A percentile compares a stretch with the other conserved stretches of the same genome.
Evolutionary conservation across 2,888 invertebrate genomes (phyloP).

Genomic region (Cataglyphis albicans): DNA sequence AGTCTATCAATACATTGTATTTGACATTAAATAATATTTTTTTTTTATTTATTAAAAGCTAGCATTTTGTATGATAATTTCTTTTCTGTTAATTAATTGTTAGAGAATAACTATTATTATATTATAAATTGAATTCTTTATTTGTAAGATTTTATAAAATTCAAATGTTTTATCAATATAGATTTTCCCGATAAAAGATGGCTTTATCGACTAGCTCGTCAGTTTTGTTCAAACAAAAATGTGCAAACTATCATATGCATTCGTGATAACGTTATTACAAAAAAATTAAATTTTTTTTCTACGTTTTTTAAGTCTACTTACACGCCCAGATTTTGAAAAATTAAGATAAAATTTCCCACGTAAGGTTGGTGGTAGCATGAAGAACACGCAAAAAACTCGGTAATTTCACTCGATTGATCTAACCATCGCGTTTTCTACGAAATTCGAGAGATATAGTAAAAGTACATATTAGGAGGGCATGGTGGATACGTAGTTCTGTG

Average conservation of each 20-base stretch:
- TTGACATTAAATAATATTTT: not conserved
- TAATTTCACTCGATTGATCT: constrained; percentile 35
- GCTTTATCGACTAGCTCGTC: constrained; percentile 8
- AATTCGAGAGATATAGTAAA: constrained; percentile 36
- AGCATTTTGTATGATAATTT: not conserved
- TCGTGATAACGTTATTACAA: constrained; percentile 28
- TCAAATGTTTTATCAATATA: not conserved
- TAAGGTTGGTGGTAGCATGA: not conserved
- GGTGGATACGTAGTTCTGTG: constrained; percentile 50
- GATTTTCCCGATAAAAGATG: not conserved
- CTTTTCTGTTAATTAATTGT: not conserved
- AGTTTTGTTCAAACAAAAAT: not conserved
- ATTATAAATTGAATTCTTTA: not conserved
- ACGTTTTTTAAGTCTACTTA: constrained; percentile 10
- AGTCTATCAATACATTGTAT: not conserved
- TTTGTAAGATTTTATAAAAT: not conserved
- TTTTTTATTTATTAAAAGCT: not conserved
- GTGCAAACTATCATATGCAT: constrained; percentile 14
- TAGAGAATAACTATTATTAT: not conserved
- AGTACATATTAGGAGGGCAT: constrained; percentile 22
- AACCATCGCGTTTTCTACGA: constrained; percentile 33
- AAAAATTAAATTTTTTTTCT: constrained; percentile 44
- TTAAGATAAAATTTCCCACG: constrained; percentile 40
- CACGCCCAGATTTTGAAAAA: not conserved
- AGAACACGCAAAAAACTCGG: constrained; percentile 19